Evolutionary conservation across 2,888 invertebrate genomes (phyloP).

Genomic region (Pheosia gnoma): DNA sequence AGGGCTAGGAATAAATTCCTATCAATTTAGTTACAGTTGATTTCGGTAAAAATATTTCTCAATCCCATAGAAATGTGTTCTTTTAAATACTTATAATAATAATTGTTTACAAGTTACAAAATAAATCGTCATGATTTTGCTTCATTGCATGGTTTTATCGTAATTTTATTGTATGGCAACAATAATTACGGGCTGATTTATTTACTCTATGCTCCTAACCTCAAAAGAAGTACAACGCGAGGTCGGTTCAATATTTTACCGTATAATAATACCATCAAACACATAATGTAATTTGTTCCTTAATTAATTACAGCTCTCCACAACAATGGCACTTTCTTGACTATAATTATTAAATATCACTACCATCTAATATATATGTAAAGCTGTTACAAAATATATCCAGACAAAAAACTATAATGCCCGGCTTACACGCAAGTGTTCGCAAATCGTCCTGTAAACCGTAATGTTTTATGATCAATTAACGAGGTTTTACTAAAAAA

Average conservation of each 20-base stretch:
- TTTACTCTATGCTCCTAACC: not conserved
- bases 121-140: not conserved
- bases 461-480: too few relatives aligned
- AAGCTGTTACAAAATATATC: slow-evolving; percentile 28
- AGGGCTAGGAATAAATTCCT: too few relatives aligned
- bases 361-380: slow-evolving; percentile 38
- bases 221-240: slow-evolving; percentile 10
- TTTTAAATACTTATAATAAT: too few relatives aligned
- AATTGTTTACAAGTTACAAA: too few relatives aligned
- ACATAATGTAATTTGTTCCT: slow-evolving; percentile 32
- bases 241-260: slow-evolving; percentile 14
- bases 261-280: slow-evolving; percentile 14
- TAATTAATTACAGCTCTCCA: slow-evolving; percentile 21
- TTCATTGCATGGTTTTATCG: not conserved
- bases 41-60: too few relatives aligned
- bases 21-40: too few relatives aligned
- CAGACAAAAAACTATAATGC: slow-evolving; percentile 12
- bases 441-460: too few relatives aligned
- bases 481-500: too few relatives aligned
- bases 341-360: slow-evolving; percentile 58
- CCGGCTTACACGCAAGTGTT: slow-evolving; percentile 11
- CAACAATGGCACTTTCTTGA: slow-evolving; percentile 64
- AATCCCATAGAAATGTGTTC: too few relatives aligned
- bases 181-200: not conserved
- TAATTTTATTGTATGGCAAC: not conserved